Base-by-base conservation (phyloP, 2,888 invertebrate species). In the Pegoplata infirma region DNA sequence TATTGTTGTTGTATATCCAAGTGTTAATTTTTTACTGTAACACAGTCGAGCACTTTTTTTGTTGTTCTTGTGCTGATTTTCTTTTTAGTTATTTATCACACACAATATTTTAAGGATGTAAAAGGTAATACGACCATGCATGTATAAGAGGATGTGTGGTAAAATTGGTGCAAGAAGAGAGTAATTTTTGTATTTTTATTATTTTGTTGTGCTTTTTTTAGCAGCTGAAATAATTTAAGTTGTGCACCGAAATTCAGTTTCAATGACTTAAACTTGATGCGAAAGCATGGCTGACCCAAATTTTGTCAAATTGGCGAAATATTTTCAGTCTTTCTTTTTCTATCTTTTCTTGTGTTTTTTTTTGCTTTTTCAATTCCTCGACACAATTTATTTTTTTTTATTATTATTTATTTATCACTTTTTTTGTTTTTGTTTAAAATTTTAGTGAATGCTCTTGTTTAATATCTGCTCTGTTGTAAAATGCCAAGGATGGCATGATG, bases 261-360 rank as follows among this genome's bases (percentile, higher is more conserved):
- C 44, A 63, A 58, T 58, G 58, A 58, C 67, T 64, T 51, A 46
- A 74, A 74, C 64, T 71, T 61, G 55, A 67, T 66, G 78, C 74
- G 16, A 74, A 61, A 74, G 32, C 66, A 71, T 75, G 66, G 53
- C 19, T 71, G 75, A 75, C 79, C 75, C 71, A 69, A 66, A 75
- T 75, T 75, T 66, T 79, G 66, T 44, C 49, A 79, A 75, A 79
- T 75, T 75, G 75, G 74, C 59, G 46, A 71, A 72, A 63, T 68
- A 63, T 63, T 49, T 53, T 25, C 19, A 51, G 16, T 17, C 2
- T 55, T 55, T 28, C 44, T 40, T 66, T 36, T 19, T 40, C 23
- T 58, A 21, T 53, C 51, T 56, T 56, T 44, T 3, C 55, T 25
- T 21, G 8, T 25, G 44, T 23, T 25, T 32, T 17, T 67, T 44